Conservation (phyloP, 2,113 vertebrate species). For the Sakesphorus luctuosus region DNA sequence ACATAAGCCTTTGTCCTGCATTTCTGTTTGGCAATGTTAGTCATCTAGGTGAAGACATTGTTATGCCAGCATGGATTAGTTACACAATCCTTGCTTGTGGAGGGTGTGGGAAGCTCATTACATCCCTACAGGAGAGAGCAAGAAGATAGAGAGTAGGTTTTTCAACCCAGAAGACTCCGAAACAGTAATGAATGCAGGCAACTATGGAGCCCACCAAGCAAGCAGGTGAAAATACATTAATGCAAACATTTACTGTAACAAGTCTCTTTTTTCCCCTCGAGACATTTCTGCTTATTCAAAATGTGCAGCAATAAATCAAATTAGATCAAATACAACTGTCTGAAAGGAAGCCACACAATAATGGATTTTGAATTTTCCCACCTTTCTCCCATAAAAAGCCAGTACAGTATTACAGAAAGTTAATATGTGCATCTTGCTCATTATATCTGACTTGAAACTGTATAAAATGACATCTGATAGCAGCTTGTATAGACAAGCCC, state of each 20-base stretch:
- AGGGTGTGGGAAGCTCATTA: slow-evolving; percentile 6
- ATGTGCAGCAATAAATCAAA: slow-evolving; percentile 58
- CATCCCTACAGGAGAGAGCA: not conserved
- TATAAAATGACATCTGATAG: slow-evolving; percentile 57
- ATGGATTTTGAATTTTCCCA: slow-evolving; percentile 66
- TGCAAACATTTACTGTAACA: not conserved
- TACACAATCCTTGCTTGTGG: slow-evolving; percentile 1
- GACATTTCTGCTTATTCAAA: slow-evolving; percentile 42
- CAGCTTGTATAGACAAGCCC: slow-evolving; percentile 20
- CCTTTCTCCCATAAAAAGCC: slow-evolving; percentile 36
- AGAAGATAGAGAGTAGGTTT: not conserved
- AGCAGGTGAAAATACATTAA: slow-evolving; percentile 53
- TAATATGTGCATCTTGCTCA: slow-evolving; percentile 20
- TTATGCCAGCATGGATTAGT: not conserved
- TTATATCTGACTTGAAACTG: slow-evolving; percentile 34
- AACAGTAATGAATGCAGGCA: not conserved
- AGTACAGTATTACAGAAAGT: slow-evolving; percentile 44
- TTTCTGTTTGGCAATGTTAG: slow-evolving; percentile 44
- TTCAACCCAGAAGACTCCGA: not conserved
- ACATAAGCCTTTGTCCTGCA: slow-evolving; percentile 30
- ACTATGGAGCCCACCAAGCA: slow-evolving; percentile 26
- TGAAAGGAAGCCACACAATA: slow-evolving; percentile 56
- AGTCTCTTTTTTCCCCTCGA: not conserved
- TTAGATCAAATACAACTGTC: slow-evolving; percentile 53
- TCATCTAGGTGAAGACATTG: slow-evolving; percentile 21